Base-by-base conservation (phyloP, 2,797 vertebrate species). In the Poecilia wingei region DNA sequence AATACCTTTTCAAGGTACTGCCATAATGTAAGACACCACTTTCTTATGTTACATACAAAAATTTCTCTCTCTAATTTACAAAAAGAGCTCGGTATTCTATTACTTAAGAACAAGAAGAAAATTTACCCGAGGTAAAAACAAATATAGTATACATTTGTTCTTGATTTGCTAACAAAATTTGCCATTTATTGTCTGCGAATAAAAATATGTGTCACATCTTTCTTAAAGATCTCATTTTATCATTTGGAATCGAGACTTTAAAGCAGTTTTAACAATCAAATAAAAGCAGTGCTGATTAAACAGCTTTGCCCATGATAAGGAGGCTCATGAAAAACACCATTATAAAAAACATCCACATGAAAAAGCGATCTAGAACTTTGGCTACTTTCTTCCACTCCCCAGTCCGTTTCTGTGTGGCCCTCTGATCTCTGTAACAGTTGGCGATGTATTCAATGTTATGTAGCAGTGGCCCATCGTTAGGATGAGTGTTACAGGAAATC, bases 241-340 rank as follows among this genome's bases (percentile, higher is more conserved):
- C 9, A n/a, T 39, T 53, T 25, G 10, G 33, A 53, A 12, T 39
- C 25, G 5, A 39, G 1, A 25, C 31, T 12, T 18, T 3, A 33
- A 36, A 39, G 12, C 1, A 39, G 8, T 20, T 41, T 55, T 25
- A 73, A 25, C 20, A 51, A 49, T 20, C 9, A 51, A 36, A 47
- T 33, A 47, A 33, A 20, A 12, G 71, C 22, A 33, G 3, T 12
- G 39, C n/a, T 66, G 0, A 69, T 97, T 91, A 98, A 66, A 97
- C 93, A 14, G 94, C 97, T 85, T 96, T 96, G 2, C 95, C 94
- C 94, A 98, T 95, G 2, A 98, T 95, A 9, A 98, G 95, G 53
- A 97, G 77, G 41, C 97, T 98, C 97, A 98, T 97, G 55, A 97
- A 88, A 85, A 98, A 96, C 61, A 98, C 97, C 97, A 98, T 98